These are phyloP conservation scores for Geopemphigus sp. DNA, from an alignment of 1,140 invertebrate genomes.

Conservation along the genomic window DNA sequence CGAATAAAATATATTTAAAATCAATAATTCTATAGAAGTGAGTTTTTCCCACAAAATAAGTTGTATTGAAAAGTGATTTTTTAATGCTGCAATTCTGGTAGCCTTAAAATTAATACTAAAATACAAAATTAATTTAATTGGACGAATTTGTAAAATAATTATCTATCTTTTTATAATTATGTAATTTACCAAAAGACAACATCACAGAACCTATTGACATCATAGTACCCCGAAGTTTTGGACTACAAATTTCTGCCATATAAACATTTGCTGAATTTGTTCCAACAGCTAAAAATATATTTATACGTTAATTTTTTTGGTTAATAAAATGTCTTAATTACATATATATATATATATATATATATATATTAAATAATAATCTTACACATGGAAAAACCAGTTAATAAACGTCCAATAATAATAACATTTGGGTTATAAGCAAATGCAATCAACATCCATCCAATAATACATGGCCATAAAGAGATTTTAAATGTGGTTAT, in stretches of 20 bases:
- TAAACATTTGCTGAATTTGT: slow-evolving; percentile 64
- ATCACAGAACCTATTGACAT: slow-evolving; percentile 60
- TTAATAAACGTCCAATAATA: slow-evolving; percentile 64
- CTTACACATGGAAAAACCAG: slow-evolving; percentile 61
- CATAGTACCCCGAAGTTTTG: slow-evolving; percentile 61
- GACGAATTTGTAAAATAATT: neutral
- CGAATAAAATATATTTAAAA: no score
- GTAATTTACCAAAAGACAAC: slow-evolving; percentile 59
- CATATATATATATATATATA: no score
- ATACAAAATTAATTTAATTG: neutral
- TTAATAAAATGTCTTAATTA: neutral
- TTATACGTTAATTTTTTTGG: neutral
- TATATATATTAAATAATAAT: neutral
- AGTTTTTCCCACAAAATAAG: no score
- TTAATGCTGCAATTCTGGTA: no score
- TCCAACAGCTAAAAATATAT: slow-evolving; percentile 57
- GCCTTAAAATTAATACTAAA: neutral
- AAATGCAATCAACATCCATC: slow-evolving; percentile 64
- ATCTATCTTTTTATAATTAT: neutral
- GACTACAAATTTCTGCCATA: slow-evolving; percentile 63
- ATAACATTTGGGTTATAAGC: slow-evolving; percentile 58
- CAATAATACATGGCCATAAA: slow-evolving; percentile 62
- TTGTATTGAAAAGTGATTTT: no score
- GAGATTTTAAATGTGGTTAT: slow-evolving; percentile 64
- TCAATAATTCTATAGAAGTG: no score